Evolutionary conservation across 2,113 vertebrate genomes (phyloP).

Genomic region (Sclerurus mexicanus): DNA sequence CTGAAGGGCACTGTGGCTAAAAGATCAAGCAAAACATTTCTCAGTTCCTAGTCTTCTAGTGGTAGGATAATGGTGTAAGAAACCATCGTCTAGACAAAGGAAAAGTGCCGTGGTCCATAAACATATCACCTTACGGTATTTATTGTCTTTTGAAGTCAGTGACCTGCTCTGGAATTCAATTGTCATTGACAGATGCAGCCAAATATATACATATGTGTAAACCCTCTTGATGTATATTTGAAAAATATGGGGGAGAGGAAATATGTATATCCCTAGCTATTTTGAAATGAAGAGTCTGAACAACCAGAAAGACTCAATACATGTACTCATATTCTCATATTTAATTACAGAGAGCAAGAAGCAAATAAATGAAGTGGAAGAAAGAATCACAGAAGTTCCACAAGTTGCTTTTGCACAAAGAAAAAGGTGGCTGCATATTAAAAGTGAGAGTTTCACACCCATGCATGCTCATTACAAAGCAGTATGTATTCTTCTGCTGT

Average conservation of each 20-base stretch:
- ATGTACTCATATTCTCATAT: not conserved
- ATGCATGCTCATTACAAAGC: not conserved
- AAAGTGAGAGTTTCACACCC: not conserved
- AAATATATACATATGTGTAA: not conserved
- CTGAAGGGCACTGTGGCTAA: not conserved
- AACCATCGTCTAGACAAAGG: not conserved
- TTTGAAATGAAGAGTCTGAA: not conserved
- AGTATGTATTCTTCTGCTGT: not conserved
- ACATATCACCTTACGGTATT: not conserved
- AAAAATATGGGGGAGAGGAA: not conserved
- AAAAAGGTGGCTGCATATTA: not conserved
- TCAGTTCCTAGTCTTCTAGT: not conserved
- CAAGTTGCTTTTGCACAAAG: not conserved
- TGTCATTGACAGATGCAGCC: not conserved
- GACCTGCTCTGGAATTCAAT: not conserved
- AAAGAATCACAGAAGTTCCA: not conserved
- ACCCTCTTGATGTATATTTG: not conserved
- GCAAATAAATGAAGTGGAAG: not conserved
- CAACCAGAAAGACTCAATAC: not conserved
- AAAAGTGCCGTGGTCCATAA: not conserved
- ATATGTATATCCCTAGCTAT: not conserved
- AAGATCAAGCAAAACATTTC: not conserved
- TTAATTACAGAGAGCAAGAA: not conserved
- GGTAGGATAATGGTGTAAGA: not conserved
- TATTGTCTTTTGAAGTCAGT: not conserved